Evolutionary conservation across 2,113 vertebrate genomes (phyloP).

Genomic region (Hippopotamus amphibius): DNA sequence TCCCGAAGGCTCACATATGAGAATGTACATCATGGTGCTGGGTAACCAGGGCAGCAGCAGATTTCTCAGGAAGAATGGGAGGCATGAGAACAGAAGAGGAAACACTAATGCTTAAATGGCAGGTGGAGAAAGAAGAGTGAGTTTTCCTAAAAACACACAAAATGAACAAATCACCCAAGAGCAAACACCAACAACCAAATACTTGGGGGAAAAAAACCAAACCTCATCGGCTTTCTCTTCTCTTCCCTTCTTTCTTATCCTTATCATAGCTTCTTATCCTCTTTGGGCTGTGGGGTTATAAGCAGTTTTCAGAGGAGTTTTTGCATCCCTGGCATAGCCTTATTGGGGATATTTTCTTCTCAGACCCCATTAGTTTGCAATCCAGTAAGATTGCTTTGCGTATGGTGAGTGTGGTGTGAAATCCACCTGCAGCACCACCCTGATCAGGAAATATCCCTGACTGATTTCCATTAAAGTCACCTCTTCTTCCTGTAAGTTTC

Average conservation of each 20-base stretch:
- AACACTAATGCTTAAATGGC: too few species aligned
- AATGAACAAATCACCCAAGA: not conserved
- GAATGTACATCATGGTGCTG: fast-evolving
- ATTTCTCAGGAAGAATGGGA: not conserved
- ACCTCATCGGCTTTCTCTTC: not conserved
- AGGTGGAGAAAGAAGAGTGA: not conserved
- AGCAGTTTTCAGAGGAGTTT: not conserved
- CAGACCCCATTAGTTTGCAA: not conserved
- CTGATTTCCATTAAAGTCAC: not conserved
- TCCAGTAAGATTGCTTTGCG: not conserved
- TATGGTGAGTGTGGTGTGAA: not conserved
- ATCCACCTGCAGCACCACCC: too few species aligned
- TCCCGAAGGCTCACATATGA: not conserved
- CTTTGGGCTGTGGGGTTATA: not conserved
- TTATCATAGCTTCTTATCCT: not conserved
- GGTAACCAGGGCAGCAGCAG: not conserved
- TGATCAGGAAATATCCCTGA: not conserved
- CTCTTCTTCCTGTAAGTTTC: not conserved
- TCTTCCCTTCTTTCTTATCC: not conserved
- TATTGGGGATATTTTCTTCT: not conserved
- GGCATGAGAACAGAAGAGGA: fast-evolving
- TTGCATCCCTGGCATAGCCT: not conserved
- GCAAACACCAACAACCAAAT: not conserved
- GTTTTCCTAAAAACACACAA: not conserved
- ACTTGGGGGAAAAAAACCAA: not conserved